Conservation (phyloP, 2,113 vertebrate species). For the Dipodomys spectabilis region DNA sequence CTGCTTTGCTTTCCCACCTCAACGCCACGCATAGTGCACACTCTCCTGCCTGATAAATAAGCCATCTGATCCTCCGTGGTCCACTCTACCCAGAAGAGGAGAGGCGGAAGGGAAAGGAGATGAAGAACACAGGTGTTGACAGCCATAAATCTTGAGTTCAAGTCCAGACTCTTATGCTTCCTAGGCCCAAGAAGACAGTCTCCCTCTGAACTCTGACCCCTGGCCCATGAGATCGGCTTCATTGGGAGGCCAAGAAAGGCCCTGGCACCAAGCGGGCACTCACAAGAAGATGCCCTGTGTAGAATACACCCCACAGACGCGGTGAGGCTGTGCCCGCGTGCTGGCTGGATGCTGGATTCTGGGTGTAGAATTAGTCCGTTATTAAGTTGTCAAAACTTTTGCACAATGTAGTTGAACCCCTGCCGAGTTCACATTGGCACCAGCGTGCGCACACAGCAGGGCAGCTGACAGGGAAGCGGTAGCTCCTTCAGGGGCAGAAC, state of each 20-base stretch:
- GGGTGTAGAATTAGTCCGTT: not conserved
- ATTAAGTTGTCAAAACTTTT: not conserved
- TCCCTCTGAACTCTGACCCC: not conserved
- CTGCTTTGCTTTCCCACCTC: fast-evolving
- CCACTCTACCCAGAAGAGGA: fast-evolving
- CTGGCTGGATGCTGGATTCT: not conserved
- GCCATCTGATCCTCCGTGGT: too few species aligned
- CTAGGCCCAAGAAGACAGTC: fast-evolving
- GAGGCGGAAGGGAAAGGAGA: fast-evolving
- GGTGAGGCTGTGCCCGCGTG: fast-evolving
- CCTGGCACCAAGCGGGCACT: fast-evolving
- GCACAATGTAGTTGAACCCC: not conserved
- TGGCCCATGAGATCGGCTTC: too few species aligned
- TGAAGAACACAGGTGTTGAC: fast-evolving
- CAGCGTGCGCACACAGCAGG: fast-evolving
- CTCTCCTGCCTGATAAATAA: not conserved
- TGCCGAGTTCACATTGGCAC: not conserved
- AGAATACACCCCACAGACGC: fast-evolving
- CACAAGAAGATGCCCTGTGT: not conserved
- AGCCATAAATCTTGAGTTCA: fast-evolving
- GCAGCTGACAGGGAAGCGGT: not conserved
- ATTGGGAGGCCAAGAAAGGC: not conserved
- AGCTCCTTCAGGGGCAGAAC: not conserved
- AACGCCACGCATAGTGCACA: fast-evolving
- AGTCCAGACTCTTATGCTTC: not conserved